Percentiles rank a stretch among this genome's conserved stretches.
Conservation (phyloP, 2,113 vertebrate species). For the Brevimyrus niger region DNA sequence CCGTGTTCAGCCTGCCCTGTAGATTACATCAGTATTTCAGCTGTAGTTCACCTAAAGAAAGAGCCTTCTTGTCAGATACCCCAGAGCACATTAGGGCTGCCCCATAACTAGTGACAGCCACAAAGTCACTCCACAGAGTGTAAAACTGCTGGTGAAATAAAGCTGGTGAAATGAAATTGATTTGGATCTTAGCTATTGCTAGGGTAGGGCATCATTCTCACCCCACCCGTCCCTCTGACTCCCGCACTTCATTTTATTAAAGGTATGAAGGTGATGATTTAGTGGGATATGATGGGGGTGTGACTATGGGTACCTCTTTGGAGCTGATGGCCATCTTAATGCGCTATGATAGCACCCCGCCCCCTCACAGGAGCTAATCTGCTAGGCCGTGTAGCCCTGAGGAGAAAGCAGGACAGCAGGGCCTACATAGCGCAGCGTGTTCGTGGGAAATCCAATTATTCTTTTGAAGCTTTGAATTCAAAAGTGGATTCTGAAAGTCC, state of each 20-base stretch:
- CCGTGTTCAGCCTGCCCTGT: constrained; percentile 47
- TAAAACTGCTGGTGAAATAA: constrained; percentile 51
- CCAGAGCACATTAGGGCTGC: constrained; percentile 51
- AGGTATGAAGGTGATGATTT: constrained; percentile 44
- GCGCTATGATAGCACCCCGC: constrained; percentile 47
- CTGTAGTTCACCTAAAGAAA: constrained; percentile 59
- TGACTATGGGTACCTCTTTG: constrained; percentile 44
- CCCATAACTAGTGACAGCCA: constrained; percentile 50
- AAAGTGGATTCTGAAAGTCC: constrained; percentile 69
- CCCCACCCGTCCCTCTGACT: constrained; percentile 38
- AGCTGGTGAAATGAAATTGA: constrained; percentile 51
- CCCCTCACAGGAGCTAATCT: constrained; percentile 51
- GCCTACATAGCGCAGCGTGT: constrained; percentile 77
- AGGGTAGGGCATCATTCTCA: constrained; percentile 25
- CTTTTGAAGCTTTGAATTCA: constrained; percentile 74
- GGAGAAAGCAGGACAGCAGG: constrained; percentile 66
- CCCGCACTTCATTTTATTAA: constrained; percentile 41
- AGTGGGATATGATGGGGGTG: constrained; percentile 32
- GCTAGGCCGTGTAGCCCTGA: constrained; percentile 54
- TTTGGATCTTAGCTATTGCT: constrained; percentile 42
- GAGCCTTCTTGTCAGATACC: constrained; percentile 52
- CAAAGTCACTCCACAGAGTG: constrained; percentile 47
- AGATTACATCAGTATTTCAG: constrained; percentile 49
- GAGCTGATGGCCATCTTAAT: constrained; percentile 56
- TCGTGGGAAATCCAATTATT: constrained; percentile 78